These are phyloP conservation scores for Ceraclea dissimilis DNA, from an alignment of 2,888 invertebrate species.

Conservation along the genomic window DNA sequence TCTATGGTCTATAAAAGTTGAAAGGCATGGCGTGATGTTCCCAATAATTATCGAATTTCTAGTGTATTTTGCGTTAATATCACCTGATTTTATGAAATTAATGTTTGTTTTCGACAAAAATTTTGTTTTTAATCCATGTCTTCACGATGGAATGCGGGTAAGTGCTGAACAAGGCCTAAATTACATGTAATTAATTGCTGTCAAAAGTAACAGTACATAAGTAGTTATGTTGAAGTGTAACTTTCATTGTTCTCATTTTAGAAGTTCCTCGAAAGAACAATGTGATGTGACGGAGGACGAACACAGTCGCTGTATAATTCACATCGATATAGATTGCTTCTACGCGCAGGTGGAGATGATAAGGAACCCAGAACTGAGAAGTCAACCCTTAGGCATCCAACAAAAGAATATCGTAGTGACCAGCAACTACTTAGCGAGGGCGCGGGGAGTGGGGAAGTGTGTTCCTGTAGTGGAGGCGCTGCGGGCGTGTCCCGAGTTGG, in stretches of 20 bases:
- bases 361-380: constrained; percentile 57
- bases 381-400: constrained; percentile 69
- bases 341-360: constrained; percentile 83
- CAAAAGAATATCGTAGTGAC: constrained; percentile 82
- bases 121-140: constrained; percentile 13
- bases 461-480: constrained; percentile 71
- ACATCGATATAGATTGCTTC: constrained; percentile 77
- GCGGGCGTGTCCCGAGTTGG: constrained; percentile 63
- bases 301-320: constrained; percentile 49
- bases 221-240: not conserved
- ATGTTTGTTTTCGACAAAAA: constrained; percentile 9
- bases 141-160: constrained; percentile 22
- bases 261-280: constrained; percentile 14
- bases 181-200: not conserved
- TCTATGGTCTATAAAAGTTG: constrained; percentile 11
- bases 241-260: constrained; percentile 21
- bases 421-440: constrained; percentile 74
- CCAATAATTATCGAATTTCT: constrained; percentile 4
- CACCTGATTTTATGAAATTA: not conserved
- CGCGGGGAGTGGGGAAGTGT: constrained; percentile 67
- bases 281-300: constrained; percentile 13
- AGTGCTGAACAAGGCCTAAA: not conserved
- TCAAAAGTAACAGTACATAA: not conserved
- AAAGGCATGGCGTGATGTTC: constrained; percentile 20
- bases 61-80: constrained; percentile 11